Conservation (phyloP, 2,113 vertebrate species). For the Apodemus sylvaticus region DNA sequence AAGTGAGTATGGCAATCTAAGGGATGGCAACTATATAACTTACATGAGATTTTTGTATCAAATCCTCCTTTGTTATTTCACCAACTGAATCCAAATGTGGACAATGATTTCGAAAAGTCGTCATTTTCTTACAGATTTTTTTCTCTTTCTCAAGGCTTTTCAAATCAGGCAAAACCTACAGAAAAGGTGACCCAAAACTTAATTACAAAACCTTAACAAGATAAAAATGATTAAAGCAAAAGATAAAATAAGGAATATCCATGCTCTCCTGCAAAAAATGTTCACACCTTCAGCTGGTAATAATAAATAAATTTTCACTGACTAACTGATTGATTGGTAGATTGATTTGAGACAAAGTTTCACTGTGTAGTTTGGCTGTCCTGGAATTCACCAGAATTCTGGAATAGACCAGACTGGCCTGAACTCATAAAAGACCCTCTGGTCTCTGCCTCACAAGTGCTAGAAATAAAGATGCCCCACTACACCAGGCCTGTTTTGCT, state of each 20-base stretch:
- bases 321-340: not conserved
- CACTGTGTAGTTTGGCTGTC: not conserved
- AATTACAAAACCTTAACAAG: slow-evolving; percentile 36
- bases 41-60: slow-evolving; percentile 98
- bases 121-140: slow-evolving; percentile 86
- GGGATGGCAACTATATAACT: slow-evolving; percentile 80
- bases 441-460: not conserved
- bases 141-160: slow-evolving; percentile 62
- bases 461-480: not conserved
- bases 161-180: slow-evolving; percentile 67
- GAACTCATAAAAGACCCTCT: not conserved
- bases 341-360: not conserved
- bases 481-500: not conserved
- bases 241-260: not conserved
- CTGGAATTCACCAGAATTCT: not conserved
- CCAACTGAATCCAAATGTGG: slow-evolving; percentile 97
- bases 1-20: not conserved
- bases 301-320: not conserved
- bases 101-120: slow-evolving; percentile 89
- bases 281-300: not conserved
- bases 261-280: not conserved
- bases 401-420: not conserved
- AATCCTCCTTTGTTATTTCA: slow-evolving; percentile 98
- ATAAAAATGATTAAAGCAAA: slow-evolving; percentile 20
- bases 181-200: slow-evolving; percentile 40